A percentile compares a stretch with the other conserved stretches of the same genome.
Evolutionary conservation across 2,797 vertebrate genomes (phyloP).

Genomic region (Stomatorhinus walkeri): DNA sequence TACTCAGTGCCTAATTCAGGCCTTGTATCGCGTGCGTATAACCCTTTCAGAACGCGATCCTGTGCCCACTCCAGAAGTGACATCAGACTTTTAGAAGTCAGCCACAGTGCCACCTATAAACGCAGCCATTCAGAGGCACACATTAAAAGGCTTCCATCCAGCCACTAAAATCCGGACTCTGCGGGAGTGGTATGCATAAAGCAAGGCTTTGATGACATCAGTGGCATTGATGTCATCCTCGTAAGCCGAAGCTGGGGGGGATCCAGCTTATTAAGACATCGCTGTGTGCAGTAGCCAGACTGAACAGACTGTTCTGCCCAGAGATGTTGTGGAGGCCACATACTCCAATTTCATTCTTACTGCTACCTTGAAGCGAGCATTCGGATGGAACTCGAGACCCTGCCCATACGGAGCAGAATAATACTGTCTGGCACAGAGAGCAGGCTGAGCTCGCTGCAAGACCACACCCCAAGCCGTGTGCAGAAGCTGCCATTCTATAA

Average conservation of each 20-base stretch:
- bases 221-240: background rate
- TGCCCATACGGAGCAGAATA: background rate
- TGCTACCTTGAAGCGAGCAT: background rate
- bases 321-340: background rate
- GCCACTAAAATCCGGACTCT: conserved; percentile 28
- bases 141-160: conserved; percentile 32
- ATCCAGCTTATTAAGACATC: background rate
- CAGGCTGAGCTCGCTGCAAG: background rate
- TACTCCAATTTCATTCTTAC: background rate
- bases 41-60: conserved; percentile 23
- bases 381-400: background rate
- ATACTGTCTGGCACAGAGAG: background rate
- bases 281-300: background rate
- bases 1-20: background rate
- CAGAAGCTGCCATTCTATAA: background rate
- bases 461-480: background rate
- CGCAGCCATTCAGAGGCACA: conserved; percentile 26
- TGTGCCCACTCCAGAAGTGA: conserved; percentile 31
- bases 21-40: background rate
- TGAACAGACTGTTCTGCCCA: background rate
- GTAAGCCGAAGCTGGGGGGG: background rate
- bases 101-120: conserved; percentile 34
- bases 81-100: conserved; percentile 30
- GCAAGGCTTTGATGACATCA: background rate
- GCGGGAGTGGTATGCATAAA: conserved; percentile 16